Percentiles rank a stretch among this genome's conserved stretches.
Evolutionary conservation across 2,113 vertebrate genomes (phyloP).

Genomic region (Alethe castanea): DNA sequence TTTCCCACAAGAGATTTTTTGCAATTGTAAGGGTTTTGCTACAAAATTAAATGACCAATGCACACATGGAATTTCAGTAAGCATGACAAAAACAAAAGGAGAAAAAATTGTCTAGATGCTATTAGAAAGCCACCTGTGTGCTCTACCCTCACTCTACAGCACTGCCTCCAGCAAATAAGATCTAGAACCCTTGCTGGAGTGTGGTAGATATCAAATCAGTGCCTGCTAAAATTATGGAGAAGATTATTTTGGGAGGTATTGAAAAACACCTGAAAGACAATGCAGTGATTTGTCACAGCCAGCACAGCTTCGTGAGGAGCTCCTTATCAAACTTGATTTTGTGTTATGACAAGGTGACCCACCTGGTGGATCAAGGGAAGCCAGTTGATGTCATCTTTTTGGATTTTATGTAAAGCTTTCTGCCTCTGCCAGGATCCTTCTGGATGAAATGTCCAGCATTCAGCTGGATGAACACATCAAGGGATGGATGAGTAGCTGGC

Average conservation of each 20-base stretch:
- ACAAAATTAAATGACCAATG: neutral
- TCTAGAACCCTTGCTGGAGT: neutral
- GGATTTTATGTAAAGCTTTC: neutral
- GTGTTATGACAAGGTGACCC: neutral
- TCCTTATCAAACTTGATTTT: neutral
- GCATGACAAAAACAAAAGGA: neutral
- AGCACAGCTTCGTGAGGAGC: neutral
- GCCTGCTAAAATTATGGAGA: neutral
- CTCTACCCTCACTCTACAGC: neutral
- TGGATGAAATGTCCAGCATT: neutral
- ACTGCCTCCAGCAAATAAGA: neutral
- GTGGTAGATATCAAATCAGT: neutral
- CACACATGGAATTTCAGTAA: neutral
- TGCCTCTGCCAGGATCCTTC: accelerated
- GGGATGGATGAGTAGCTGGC: neutral
- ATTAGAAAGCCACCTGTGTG: neutral
- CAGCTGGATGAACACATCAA: neutral
- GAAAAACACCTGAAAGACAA: neutral
- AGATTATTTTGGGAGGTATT: neutral
- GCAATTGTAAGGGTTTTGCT: neutral
- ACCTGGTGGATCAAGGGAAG: neutral
- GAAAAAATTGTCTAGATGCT: neutral
- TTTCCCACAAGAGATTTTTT: neutral
- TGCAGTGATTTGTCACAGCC: neutral
- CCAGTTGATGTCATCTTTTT: neutral